phyloP scores from a whole-genome alignment of 2,797 vertebrate genomes.

The Tamandua tetradactyla region DNA sequence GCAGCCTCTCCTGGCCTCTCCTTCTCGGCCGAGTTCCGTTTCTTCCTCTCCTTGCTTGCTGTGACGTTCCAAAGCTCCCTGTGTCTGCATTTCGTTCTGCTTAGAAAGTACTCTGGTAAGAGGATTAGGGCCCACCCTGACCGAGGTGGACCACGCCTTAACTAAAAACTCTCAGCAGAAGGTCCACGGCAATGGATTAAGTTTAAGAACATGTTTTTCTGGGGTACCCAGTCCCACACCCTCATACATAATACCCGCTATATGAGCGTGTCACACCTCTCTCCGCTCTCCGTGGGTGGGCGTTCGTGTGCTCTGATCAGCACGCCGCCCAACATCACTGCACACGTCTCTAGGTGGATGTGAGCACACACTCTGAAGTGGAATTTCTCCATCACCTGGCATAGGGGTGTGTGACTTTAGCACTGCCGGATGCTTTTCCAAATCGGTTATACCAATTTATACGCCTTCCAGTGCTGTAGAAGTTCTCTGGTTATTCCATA shows the following conservation, averaged over 20 bases:
- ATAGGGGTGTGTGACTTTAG: fast-evolving
- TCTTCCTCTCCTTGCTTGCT: too few relatives aligned
- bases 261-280: fast-evolving
- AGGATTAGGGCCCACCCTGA: too few relatives aligned
- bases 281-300: fast-evolving
- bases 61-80: too few relatives aligned
- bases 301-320: fast-evolving
- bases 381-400: fast-evolving
- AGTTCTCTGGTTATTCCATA: neutral
- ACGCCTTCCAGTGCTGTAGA: fast-evolving
- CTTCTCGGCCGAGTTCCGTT: too few relatives aligned
- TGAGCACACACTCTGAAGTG: neutral
- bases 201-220: too few relatives aligned
- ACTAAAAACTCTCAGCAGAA: too few relatives aligned
- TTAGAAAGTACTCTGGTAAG: too few relatives aligned
- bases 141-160: too few relatives aligned
- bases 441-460: fast-evolving
- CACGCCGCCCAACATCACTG: fast-evolving
- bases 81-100: too few relatives aligned
- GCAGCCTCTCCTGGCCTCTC: too few relatives aligned
- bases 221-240: too few relatives aligned
- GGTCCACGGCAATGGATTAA: too few relatives aligned
- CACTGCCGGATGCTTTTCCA: neutral
- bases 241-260: fast-evolving
- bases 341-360: fast-evolving